A percentile compares a stretch with the other conserved stretches of the same genome.
Evolutionary conservation across 2,113 vertebrate species (phyloP).

Genomic region (Malurus elegans): DNA sequence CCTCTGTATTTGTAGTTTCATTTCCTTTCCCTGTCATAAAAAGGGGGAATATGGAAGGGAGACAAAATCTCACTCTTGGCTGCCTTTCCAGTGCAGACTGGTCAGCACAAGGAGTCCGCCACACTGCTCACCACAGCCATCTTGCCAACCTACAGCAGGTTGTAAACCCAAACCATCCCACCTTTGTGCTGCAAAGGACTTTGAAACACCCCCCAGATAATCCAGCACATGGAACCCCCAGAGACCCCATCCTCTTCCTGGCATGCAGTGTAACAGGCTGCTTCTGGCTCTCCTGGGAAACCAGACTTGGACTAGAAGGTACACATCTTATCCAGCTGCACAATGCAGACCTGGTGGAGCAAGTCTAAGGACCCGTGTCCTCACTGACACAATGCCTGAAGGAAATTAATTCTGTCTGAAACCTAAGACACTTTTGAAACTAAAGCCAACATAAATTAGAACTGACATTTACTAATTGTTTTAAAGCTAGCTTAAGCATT

Average conservation of each 20-base stretch:
- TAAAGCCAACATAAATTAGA: neutral
- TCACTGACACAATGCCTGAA: neutral
- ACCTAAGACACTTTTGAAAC: neutral
- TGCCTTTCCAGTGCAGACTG: slow-evolving; percentile 18
- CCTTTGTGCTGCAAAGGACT: neutral
- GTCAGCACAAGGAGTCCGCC: slow-evolving; percentile 6
- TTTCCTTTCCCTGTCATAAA: slow-evolving; percentile 43
- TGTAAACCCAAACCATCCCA: neutral
- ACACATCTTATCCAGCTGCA: neutral
- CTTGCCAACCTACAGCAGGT: slow-evolving; percentile 24
- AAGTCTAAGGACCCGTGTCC: neutral
- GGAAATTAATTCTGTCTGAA: neutral
- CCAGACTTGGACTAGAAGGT: neutral
- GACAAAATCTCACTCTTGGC: neutral
- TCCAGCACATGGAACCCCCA: neutral
- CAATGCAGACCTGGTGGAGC: neutral
- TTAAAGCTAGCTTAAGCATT: neutral
- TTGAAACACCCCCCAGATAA: neutral
- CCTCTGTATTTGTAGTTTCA: slow-evolving; percentile 49
- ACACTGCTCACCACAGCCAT: slow-evolving; percentile 29
- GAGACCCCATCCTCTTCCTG: neutral
- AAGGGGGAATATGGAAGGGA: neutral
- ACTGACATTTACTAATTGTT: neutral
- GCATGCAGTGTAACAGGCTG: neutral
- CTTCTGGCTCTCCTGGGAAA: neutral